phyloP scores from a whole-genome alignment of 2,113 vertebrate genomes.

The Fregata magnificens region DNA sequence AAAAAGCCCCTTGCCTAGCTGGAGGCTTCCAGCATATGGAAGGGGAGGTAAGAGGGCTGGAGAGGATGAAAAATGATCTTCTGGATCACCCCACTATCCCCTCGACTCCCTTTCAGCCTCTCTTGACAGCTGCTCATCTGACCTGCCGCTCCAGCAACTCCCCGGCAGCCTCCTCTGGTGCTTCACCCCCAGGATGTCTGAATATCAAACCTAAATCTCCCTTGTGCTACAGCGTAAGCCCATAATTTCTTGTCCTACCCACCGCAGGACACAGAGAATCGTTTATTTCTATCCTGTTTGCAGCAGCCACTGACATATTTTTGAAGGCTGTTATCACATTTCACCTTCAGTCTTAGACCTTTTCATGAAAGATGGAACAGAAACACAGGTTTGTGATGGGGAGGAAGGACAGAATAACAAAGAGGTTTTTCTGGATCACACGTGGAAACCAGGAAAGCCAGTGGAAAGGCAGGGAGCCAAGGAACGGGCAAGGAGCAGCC shows the following conservation, averaged over 20 bases:
- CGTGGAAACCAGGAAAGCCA: not conserved
- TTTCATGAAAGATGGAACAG: conserved; percentile 49
- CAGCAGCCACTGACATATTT: conserved; percentile 44
- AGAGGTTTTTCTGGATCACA: conserved; percentile 27
- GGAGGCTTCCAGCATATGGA: not conserved
- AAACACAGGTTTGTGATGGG: not conserved
- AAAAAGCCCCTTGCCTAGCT: not conserved
- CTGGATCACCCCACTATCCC: not conserved
- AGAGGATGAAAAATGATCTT: conserved; percentile 8
- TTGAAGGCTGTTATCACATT: conserved; percentile 64
- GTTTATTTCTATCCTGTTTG: conserved; percentile 43
- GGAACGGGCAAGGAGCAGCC: not conserved
- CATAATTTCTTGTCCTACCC: conserved; percentile 41
- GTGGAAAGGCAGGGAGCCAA: not conserved
- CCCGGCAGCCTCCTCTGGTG: not conserved
- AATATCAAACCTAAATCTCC: conserved; percentile 2
- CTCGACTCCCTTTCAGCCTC: not conserved
- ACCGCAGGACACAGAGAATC: not conserved
- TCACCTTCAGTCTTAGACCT: conserved; percentile 61
- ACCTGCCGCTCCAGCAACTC: not conserved
- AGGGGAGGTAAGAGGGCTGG: not conserved
- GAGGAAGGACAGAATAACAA: conserved; percentile 49
- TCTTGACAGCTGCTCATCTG: not conserved
- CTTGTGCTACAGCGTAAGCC: not conserved
- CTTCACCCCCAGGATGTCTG: not conserved